Conservation (phyloP, 2,888 invertebrate species). For the Myopa testacea region DNA sequence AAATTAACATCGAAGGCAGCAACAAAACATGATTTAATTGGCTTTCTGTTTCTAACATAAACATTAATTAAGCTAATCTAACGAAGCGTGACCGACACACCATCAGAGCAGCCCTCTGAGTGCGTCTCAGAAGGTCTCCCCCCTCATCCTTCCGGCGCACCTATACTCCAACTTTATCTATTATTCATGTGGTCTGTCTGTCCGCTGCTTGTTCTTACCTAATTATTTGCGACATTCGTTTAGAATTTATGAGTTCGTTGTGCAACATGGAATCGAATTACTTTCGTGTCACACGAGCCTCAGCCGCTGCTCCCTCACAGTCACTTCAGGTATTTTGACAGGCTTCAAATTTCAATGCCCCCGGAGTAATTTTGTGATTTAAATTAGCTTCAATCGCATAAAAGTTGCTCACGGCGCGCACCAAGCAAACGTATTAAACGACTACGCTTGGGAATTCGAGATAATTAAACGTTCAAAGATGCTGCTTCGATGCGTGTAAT, state of each 20-base stretch:
- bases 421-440: no score
- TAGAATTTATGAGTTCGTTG: conserved; percentile 29
- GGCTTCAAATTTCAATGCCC: no score
- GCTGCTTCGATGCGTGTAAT: conserved; percentile 25
- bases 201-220: conserved; percentile 8
- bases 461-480: conserved; percentile 30
- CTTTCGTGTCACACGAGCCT: conserved; percentile 21
- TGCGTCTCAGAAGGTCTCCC: not conserved
- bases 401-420: no score
- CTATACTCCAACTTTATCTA: not conserved
- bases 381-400: no score
- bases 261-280: conserved; percentile 27
- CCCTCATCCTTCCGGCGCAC: not conserved
- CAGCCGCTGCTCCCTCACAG: not conserved
- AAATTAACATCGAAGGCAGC: conserved; percentile 5
- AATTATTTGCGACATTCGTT: conserved; percentile 21
- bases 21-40: conserved; percentile 23
- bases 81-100: conserved; percentile 1
- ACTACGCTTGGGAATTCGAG: conserved; percentile 15
- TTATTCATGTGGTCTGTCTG: not conserved
- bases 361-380: no score
- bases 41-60: conserved; percentile 27
- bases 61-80: conserved; percentile 30
- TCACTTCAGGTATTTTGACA: conserved; percentile 6
- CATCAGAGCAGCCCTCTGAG: not conserved